Evolutionary conservation across 92 coral and sea anemone species (phyloP).

Genomic region (Scolanthus callimorphus): DNA sequence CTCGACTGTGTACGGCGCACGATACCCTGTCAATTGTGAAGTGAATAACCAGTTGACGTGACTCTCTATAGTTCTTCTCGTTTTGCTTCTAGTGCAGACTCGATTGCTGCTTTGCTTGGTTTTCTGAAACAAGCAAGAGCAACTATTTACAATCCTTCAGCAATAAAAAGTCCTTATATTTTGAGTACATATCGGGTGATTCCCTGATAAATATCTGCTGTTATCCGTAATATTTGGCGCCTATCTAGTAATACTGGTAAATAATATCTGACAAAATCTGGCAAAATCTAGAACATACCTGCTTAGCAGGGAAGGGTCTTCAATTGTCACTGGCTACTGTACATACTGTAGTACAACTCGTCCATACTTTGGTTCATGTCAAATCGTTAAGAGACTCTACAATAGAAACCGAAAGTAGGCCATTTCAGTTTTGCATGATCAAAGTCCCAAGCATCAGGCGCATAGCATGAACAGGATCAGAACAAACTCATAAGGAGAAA

Average conservation of each 20-base stretch:
- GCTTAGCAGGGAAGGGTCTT: conserved; percentile 36
- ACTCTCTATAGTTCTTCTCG: conserved; percentile 85
- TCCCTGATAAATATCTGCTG: no score
- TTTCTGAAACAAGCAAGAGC: conserved; percentile 20
- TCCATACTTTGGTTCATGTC: conserved; percentile 61
- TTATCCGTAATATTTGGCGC: no score
- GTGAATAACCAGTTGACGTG: conserved; percentile 69
- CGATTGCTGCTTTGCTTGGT: conserved; percentile 42
- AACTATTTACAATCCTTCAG: no score
- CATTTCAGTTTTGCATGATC: no score
- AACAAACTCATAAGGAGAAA: no score
- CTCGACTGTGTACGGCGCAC: conserved; percentile 84
- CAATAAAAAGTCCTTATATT: no score
- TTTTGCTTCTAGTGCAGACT: conserved; percentile 66
- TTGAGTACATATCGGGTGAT: no score
- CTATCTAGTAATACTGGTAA: no score
- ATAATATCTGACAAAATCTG: no score
- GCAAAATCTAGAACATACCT: no score
- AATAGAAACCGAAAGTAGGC: background rate
- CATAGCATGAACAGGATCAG: no score
- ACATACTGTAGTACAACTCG: conserved; percentile 79
- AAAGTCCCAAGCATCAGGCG: no score
- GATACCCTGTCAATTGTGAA: conserved; percentile 82
- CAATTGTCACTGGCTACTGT: conserved; percentile 75
- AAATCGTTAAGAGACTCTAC: background rate